Evolutionary conservation across 2,113 vertebrate species (phyloP).

Genomic region (Erythrocercus mccallii): DNA sequence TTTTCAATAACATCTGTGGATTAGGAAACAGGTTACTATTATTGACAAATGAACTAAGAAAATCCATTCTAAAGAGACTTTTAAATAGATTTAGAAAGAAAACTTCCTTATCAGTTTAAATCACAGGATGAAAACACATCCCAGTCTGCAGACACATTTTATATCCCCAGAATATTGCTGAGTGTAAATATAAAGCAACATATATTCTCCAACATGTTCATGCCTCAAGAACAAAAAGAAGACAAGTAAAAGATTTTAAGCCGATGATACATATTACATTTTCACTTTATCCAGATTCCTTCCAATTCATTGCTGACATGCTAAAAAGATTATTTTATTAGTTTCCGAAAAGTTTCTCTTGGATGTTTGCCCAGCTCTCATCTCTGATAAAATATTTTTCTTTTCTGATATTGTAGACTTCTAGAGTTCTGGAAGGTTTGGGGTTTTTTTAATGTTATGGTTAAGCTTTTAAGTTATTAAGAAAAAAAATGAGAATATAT

Average conservation of each 20-base stretch:
- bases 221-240: neutral
- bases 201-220: neutral
- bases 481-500: neutral
- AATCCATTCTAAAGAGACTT: neutral
- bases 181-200: neutral
- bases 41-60: neutral
- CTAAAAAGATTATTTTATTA: neutral
- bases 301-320: neutral
- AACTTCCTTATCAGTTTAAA: neutral
- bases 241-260: neutral
- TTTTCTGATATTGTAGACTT: neutral
- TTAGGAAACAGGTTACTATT: neutral
- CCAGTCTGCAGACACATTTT: neutral
- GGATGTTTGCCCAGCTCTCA: neutral
- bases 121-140: neutral
- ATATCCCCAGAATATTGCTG: neutral
- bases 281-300: neutral
- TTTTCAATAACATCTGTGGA: neutral
- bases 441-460: neutral
- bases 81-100: neutral
- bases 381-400: neutral
- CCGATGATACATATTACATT: neutral
- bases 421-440: neutral
- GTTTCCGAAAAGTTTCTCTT: neutral
- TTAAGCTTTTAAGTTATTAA: neutral